Evolutionary conservation across 23 tunicate species (phyloP), one percentile per base, ranked within the genome.

Genomic region (Trididemnum miniatum): DNA sequence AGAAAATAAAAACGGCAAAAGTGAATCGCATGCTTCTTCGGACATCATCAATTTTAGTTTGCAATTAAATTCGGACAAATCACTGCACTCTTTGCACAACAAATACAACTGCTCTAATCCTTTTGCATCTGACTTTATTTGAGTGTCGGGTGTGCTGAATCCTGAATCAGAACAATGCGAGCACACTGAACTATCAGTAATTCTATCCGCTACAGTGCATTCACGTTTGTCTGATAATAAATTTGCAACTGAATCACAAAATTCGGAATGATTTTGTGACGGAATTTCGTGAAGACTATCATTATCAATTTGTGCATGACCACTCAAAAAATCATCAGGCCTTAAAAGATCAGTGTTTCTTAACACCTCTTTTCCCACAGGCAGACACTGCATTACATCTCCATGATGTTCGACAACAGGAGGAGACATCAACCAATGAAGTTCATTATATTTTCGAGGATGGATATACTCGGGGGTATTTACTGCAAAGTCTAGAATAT

Each of bases 361-460:
- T n/a, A n/a, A n/a, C n/a, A n/a, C n/a, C 1, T 24, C 44, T 71
- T 82, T 71, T 59, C 79, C 33, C 52, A 82, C 79, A 50, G 79
- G 27, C 4, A 76, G 25, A 0, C 34, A 20, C 28, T 26, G 44
- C 26, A 26, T 62, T 62, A 4, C 22, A 32, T 39, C 4, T 20
- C 85, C 82, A 35, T 79, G 75, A 32, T 71, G 65, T 0, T 85
- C 83, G 25, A 77, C 80, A 4, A 80, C 86, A 23, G 96, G 96
- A 4, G 96, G 96, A 0, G 96, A 90, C 96, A 90, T 90, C 35
- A 90, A 62, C 96, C 96, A 90, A 59, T 85, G 96, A 23, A 88
- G 89, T 30, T 71, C 86, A 85, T 90, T 83, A 2, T 80, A 62
- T 63, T 90, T 85, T 18, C 89, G 77, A 36, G 96, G 96, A 66